Base-by-base conservation (phyloP, 1,140 invertebrate genomes). In the Drusus annulatus region DNA sequence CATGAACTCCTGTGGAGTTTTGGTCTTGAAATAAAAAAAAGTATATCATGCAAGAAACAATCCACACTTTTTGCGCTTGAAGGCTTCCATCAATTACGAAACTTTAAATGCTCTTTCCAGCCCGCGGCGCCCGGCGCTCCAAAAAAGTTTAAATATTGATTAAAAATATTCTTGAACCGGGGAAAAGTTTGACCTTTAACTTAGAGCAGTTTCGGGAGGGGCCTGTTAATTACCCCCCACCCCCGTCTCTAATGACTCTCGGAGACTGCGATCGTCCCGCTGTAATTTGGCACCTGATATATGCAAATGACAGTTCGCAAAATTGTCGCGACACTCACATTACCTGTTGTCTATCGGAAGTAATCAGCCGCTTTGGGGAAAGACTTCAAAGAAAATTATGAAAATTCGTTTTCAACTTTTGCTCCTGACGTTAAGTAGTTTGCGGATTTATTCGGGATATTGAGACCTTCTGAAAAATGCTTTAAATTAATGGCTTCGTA, bases 221-320 rank as follows among this genome's bases (percentile, higher is more conserved):
- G 62, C 31, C 17, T 50, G 68, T 71, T 71, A 71, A 71, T 71
- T 71, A 51, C 31, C 45, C 68, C 68, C 16, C 62, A 23, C 6
- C 45, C 10, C 50, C 17, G 21, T 21, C 50, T n/a, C 45, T 50
- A n/a, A 31, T 21, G 25, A 31, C 28, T 31, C 25, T 16, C 68
- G 31, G 68, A 16, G 65, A 25, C 50, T 45, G 45, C 23, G 60
- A 45, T 13, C 31, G 36, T 45, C 25, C 45, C 58, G 52, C 28
- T 78, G 81, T 82, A 82, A 82, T 82, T 82, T 82, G 81, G 78
- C 75, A 82, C 78, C 81, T 82, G 81, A 82, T 82, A 65, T 82
- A 82, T 82, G 81, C 81, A 82, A 82, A 82, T 82, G 81, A 82
- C 81, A 78, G 71, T 69, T 79, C 78, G 56, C 75, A 68, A 80